Base-by-base conservation (phyloP, 2,888 invertebrate genomes). In the Muschampia plurimacula region DNA sequence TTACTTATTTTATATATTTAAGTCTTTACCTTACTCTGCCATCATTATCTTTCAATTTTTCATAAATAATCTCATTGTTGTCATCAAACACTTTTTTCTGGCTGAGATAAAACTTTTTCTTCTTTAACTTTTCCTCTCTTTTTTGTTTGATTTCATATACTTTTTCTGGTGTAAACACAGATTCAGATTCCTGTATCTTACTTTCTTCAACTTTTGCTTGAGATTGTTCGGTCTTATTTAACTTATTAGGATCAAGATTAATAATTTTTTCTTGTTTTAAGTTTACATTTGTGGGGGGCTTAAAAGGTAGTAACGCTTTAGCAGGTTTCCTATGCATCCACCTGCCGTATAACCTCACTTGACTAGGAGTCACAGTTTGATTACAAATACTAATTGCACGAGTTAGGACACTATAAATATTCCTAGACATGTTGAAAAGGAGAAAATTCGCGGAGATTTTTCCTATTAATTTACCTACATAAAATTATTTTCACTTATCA, bases 1-100 rank as follows among this genome's bases (percentile, higher is more conserved):
- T 22, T 22, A 22, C 22, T 22, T 22, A 22, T 22, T 22, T 22
- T 22, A 22, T 22, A 22, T 1, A 22, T 6, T n/a, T 15, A n/a
- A 4, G 4, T 52, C 62, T 74, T 76, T 81, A 96, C 95, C 94
- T 95, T 65, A 97, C 84, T 76, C 94, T 83, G 0, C 95, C 89
- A 90, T 96, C 96, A 83, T 96, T 95, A 67, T 96, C 92, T 64
- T 95, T 92, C 71, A 96, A 88, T 83, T 96, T 96, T 66, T 95
- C 95, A 83, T 95, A 96, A 72, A 96, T 89, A 70, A 96, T 87
- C 78, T 95, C 94, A 72, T 95, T 94, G 73, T 94, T 89, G 73
- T 93, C 88, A 85, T 95, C 22, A 22, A 22, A 22, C 22, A 22
- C 22, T 22, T 22, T 22, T 22, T 90, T 81, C 79, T 92, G 85